Conservation (phyloP, 2,888 invertebrate species). For the Sisyra terminalis region DNA sequence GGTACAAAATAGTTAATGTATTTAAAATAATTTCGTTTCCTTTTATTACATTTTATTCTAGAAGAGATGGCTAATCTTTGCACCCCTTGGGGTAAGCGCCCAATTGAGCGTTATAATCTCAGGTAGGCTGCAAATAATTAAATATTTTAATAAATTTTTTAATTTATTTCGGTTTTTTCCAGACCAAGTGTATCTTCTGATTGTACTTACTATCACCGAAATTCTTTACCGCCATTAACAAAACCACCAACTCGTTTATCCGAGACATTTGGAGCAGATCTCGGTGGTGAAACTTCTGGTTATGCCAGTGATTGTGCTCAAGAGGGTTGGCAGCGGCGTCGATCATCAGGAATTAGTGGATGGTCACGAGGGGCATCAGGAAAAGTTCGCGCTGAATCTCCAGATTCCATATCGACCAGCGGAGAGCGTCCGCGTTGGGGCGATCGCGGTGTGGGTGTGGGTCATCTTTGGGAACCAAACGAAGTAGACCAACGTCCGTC, state of each 20-base stretch:
- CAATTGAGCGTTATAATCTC: slow-evolving; percentile 26
- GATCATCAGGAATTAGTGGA: slow-evolving; percentile 17
- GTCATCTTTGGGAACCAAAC: slow-evolving; percentile 47
- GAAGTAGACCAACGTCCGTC: slow-evolving; percentile 15
- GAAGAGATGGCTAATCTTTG: slow-evolving; percentile 68
- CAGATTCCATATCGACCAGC: slow-evolving; percentile 24
- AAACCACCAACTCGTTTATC: slow-evolving; percentile 18
- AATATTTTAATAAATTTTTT: background rate
- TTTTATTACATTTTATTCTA: slow-evolving; percentile 27
- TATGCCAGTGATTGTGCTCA: slow-evolving; percentile 62
- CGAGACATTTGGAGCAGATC: slow-evolving; percentile 17
- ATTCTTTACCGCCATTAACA: slow-evolving; percentile 18
- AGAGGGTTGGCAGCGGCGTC: slow-evolving; percentile 26
- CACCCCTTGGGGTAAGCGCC: slow-evolving; percentile 52
- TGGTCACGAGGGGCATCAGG: slow-evolving; percentile 6
- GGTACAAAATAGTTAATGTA: slow-evolving; percentile 34
- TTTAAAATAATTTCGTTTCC: background rate
- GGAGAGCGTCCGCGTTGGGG: slow-evolving; percentile 56
- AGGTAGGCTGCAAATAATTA: slow-evolving; percentile 15
- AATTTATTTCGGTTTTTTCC: background rate
- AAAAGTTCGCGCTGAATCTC: slow-evolving; percentile 15
- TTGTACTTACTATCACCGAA: slow-evolving; percentile 3
- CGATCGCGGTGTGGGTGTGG: slow-evolving; percentile 49
- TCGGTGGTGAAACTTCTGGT: slow-evolving; percentile 64
- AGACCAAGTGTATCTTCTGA: background rate